Percentiles rank a stretch among this genome's conserved stretches.
These are phyloP conservation scores for Tadarida brasiliensis DNA, from an alignment of 2,797 vertebrate genomes.

Conservation along the genomic window DNA sequence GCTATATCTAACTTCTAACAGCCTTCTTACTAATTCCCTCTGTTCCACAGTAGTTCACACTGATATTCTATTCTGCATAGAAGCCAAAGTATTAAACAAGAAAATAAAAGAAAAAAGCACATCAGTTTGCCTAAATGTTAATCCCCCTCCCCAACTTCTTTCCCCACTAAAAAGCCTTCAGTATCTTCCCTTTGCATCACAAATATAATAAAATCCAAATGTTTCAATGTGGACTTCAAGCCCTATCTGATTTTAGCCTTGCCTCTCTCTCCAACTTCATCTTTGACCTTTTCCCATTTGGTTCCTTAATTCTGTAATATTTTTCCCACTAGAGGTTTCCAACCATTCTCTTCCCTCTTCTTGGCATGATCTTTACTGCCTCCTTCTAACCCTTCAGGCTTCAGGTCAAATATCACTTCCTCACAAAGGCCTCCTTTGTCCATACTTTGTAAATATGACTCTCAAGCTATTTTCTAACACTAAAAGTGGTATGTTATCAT, in stretches of 20 bases:
- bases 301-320: neutral
- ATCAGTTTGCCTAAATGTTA: neutral
- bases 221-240: neutral
- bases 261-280: neutral
- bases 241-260: neutral
- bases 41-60: neutral
- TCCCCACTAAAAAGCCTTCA: neutral
- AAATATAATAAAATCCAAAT: neutral
- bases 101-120: neutral
- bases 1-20: neutral
- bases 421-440: neutral
- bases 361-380: neutral
- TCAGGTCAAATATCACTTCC: neutral
- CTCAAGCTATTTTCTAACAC: neutral
- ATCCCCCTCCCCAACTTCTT: neutral
- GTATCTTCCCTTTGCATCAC: neutral
- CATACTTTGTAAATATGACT: neutral
- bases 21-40: neutral
- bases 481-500: neutral
- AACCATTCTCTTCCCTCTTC: neutral
- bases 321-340: neutral
- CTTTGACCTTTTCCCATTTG: neutral
- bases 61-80: neutral
- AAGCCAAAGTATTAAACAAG: neutral
- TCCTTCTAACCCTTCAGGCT: constrained; percentile 20